These are phyloP conservation scores for Zoanthus sansibaricus DNA, from an alignment of 92 coral and sea anemone genomes.

Conservation along the genomic window DNA sequence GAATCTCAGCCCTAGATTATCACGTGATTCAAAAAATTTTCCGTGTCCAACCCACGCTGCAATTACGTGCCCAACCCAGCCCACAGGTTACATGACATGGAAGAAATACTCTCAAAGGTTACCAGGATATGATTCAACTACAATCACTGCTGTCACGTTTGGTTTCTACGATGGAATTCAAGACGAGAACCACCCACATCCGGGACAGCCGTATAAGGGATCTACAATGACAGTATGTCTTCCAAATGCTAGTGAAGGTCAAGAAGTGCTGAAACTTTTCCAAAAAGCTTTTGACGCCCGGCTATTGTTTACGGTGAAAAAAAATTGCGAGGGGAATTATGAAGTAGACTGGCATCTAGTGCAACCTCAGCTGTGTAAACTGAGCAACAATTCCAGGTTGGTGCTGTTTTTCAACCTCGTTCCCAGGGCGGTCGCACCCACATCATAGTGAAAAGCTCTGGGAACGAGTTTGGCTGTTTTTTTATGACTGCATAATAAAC, in stretches of 20 bases:
- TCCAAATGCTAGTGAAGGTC: constrained; percentile 53
- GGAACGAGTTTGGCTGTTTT: no score
- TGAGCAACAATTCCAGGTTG: constrained; percentile 36
- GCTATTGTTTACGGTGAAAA: constrained; percentile 52
- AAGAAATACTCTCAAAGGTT: constrained; percentile 5
- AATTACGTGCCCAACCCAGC: constrained; percentile 4
- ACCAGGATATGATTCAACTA: constrained; percentile 34
- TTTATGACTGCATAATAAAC: no score
- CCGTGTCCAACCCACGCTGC: not conserved
- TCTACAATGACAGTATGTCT: constrained; percentile 40
- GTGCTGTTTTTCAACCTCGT: constrained; percentile 10
- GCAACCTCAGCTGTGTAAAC: constrained; percentile 25
- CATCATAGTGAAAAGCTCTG: no score
- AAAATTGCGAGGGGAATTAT: constrained; percentile 11
- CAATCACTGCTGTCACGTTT: constrained; percentile 19
- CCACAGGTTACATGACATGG: constrained; percentile 42
- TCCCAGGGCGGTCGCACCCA: no score
- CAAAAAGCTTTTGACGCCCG: constrained; percentile 53
- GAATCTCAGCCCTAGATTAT: not conserved
- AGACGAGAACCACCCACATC: constrained; percentile 51
- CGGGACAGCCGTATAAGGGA: constrained; percentile 49
- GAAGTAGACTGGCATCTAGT: constrained; percentile 55
- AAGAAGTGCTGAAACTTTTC: constrained; percentile 44
- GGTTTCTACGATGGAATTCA: constrained; percentile 51
- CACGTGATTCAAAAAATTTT: not conserved